Evolutionary conservation across 2,797 vertebrate genomes (phyloP), one percentile per base, ranked within the genome.

Genomic region (Pogonophryne albipinna): DNA sequence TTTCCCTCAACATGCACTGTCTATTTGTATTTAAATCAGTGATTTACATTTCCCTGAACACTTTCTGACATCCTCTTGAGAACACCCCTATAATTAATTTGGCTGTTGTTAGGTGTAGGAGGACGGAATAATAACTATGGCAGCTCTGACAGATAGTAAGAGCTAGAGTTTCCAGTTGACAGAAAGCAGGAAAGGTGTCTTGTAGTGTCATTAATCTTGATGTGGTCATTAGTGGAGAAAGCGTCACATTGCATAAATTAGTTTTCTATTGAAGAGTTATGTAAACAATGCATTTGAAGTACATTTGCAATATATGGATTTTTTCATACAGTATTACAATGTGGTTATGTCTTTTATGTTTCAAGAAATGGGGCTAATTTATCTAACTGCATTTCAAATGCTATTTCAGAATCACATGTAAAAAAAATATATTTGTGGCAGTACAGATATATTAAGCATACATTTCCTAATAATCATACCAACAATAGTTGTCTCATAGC

Each of bases 121-220:
- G 89, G 87, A 92, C 89, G 84, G 80, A 84, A 60, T 86, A 91
- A 91, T 92, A 85, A 85, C 88, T 80, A 81, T 86, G 83, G 82
- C 78, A 89, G 85, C 85, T 80, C 49, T 89, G 81, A 86, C 80
- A 86, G 83, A 82, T 82, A 85, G 76, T 88, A 82, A 71, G 66
- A 82, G 61, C 64, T 76, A 81, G 44, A 75, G 65, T 76, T 80
- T 69, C 66, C 53, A 50, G 59, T 47, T 51, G 38, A 78, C 20
- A 63, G 38, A 69, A 57, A 73, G 52, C 46, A 62, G 20, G 51
- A 68, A 57, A 76, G 50, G 47, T 41, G 59, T 74, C 51, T 42
- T 19, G 23, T 52, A 10, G 41, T 12, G 53, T 75, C 57, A 38
- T 42, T 45, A 52, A 27, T 27, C 55, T 53, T n/a, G 13, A 72